Conservation (phyloP, 2,888 invertebrate species). For the Melanostoma scalare region DNA sequence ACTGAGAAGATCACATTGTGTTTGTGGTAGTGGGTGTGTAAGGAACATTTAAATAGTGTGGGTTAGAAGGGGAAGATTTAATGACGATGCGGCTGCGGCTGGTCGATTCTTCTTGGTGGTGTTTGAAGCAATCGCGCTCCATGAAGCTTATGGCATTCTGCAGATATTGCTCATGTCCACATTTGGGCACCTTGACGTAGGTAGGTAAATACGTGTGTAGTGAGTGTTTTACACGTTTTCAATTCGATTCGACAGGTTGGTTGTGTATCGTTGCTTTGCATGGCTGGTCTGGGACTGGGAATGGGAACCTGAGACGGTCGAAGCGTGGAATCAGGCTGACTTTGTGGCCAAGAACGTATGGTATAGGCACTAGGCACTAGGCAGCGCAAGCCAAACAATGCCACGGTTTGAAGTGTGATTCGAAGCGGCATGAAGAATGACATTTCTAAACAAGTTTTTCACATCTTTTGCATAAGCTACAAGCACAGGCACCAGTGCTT, state of each 20-base stretch:
- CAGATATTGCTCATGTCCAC: slow-evolving; percentile 72
- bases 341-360: slow-evolving; percentile 62
- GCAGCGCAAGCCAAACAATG: slow-evolving; percentile 65
- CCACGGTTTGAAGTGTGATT: slow-evolving; percentile 72
- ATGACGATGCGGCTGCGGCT: slow-evolving; percentile 58
- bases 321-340: slow-evolving; percentile 35
- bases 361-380: slow-evolving; percentile 45
- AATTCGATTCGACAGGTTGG: slow-evolving; percentile 73
- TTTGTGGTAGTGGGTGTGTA: slow-evolving; percentile 27
- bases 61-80: slow-evolving; percentile 71
- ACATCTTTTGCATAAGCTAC: slow-evolving; percentile 26
- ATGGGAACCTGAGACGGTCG: slow-evolving; percentile 2
- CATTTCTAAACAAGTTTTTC: slow-evolving; percentile 71
- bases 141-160: slow-evolving; percentile 69
- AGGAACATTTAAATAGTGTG: slow-evolving; percentile 37
- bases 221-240: slow-evolving; percentile 73
- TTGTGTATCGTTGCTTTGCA: slow-evolving; percentile 43
- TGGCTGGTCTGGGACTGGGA: neutral
- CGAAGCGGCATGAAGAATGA: slow-evolving; percentile 72
- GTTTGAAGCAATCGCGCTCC: slow-evolving; percentile 55
- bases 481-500: neutral
- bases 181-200: slow-evolving; percentile 69
- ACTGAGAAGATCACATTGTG: slow-evolving; percentile 17
- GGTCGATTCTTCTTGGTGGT: slow-evolving; percentile 46
- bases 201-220: slow-evolving; percentile 71